A percentile compares a stretch with the other conserved stretches of the same genome.
phyloP scores from a whole-genome alignment of 1,140 invertebrate genomes.

The Dendroctonus ponderosae region DNA sequence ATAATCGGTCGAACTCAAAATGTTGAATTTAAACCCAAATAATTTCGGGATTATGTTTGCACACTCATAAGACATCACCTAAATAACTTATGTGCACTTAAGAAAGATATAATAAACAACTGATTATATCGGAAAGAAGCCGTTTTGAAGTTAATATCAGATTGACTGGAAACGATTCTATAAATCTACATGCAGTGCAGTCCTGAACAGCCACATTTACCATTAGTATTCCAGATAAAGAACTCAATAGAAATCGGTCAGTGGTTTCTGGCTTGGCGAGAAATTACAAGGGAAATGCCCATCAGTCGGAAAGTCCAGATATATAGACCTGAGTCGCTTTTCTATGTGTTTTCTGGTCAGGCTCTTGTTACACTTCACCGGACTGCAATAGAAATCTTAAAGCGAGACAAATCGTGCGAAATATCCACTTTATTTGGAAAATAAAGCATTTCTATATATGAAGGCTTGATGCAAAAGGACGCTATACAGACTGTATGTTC shows the following conservation, averaged over 20 bases:
- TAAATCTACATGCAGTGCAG: too few relatives aligned
- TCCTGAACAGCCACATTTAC: background rate
- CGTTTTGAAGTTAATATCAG: too few relatives aligned
- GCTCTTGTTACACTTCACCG: slow-evolving; percentile 18
- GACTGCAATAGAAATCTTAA: slow-evolving; percentile 12
- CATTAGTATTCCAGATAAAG: slow-evolving; percentile 19
- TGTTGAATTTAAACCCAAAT: too few relatives aligned
- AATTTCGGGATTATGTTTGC: too few relatives aligned
- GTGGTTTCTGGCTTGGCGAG: slow-evolving; percentile 22
- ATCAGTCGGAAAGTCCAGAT: slow-evolving; percentile 15
- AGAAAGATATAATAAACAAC: too few relatives aligned
- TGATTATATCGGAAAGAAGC: too few relatives aligned
- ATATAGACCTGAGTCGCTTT: slow-evolving; percentile 12
- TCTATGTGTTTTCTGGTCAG: slow-evolving; percentile 22
- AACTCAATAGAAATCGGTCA: slow-evolving; percentile 22
- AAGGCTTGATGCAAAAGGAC: too few relatives aligned
- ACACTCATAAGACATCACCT: too few relatives aligned
- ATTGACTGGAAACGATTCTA: too few relatives aligned
- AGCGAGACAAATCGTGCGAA: slow-evolving; percentile 8
- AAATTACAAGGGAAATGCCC: slow-evolving; percentile 23
- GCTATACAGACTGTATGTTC: too few relatives aligned
- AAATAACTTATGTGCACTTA: too few relatives aligned
- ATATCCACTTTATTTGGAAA: slow-evolving; percentile 11
- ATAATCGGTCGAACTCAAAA: too few relatives aligned
- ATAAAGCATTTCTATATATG: background rate